Percentiles rank a stretch among this genome's conserved stretches.
phyloP scores from a whole-genome alignment of 2,797 vertebrate genomes.

The Pteronotus mesoamericanus region DNA sequence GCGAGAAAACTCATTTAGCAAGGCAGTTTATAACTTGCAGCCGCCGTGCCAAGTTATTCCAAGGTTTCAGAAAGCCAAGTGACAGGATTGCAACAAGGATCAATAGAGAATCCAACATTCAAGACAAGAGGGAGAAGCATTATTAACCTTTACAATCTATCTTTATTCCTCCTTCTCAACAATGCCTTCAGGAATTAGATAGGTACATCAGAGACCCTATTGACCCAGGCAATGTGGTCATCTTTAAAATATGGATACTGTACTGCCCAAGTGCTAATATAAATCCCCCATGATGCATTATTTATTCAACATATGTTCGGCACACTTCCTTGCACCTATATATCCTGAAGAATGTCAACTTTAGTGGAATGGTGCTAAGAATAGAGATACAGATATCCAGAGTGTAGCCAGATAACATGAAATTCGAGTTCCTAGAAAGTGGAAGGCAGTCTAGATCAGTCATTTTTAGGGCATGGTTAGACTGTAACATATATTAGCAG shows the following conservation, averaged over 20 bases:
- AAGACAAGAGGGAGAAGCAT: conserved; percentile 6
- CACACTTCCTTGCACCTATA: not conserved
- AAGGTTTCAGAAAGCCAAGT: conserved; percentile 41
- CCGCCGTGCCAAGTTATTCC: not conserved
- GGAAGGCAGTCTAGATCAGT: not conserved
- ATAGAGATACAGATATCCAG: not conserved
- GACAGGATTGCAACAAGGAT: conserved; percentile 17
- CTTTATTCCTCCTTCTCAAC: not conserved
- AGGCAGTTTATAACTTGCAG: not conserved
- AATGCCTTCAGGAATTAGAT: not conserved
- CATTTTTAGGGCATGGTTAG: not conserved
- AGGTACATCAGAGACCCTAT: not conserved
- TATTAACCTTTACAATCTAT: conserved; percentile 37
- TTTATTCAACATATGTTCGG: not conserved
- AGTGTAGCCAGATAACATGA: not conserved
- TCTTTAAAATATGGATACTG: not conserved
- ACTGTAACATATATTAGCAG: not conserved
- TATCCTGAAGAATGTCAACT: not conserved
- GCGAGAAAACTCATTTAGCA: conserved; percentile 28
- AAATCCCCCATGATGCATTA: not conserved
- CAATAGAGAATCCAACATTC: conserved; percentile 28
- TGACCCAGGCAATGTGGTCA: not conserved
- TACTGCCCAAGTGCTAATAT: not conserved
- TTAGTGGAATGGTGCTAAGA: not conserved
- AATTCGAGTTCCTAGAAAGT: not conserved